Conservation (phyloP, 2,113 vertebrate genomes). For the Coptodon bakossiorum region DNA sequence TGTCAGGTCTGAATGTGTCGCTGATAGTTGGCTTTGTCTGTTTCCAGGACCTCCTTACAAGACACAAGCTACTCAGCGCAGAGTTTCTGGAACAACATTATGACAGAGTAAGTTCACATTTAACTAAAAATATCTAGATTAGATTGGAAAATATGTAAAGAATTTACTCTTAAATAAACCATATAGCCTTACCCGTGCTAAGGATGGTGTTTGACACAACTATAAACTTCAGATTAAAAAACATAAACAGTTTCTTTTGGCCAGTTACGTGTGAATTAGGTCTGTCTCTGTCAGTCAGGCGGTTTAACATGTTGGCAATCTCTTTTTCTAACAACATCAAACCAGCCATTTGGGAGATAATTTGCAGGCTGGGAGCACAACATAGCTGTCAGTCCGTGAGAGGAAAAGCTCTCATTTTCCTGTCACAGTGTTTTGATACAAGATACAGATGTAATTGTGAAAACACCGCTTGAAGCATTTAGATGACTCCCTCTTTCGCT, state of each 20-base stretch:
- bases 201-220: not conserved
- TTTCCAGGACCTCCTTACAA: slow-evolving; percentile 89
- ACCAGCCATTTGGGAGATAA: not conserved
- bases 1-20: not conserved
- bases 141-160: not conserved
- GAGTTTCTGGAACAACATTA: slow-evolving; percentile 97
- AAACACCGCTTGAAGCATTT: not conserved
- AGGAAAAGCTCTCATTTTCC: not conserved
- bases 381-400: slow-evolving; percentile 4
- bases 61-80: slow-evolving; percentile 93
- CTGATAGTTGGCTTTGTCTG: not conserved
- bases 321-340: not conserved
- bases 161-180: not conserved
- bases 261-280: not conserved
- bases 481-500: not conserved
- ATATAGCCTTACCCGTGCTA: not conserved
- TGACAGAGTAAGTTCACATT: slow-evolving; percentile 80
- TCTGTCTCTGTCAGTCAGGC: not conserved
- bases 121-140: not conserved
- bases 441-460: not conserved
- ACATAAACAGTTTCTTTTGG: not conserved
- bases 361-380: not conserved
- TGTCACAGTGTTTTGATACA: slow-evolving; percentile 14
- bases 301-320: not conserved
- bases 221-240: not conserved